Evolutionary conservation across 2,113 vertebrate genomes (phyloP).

Genomic region (Madoqua kirkii): DNA sequence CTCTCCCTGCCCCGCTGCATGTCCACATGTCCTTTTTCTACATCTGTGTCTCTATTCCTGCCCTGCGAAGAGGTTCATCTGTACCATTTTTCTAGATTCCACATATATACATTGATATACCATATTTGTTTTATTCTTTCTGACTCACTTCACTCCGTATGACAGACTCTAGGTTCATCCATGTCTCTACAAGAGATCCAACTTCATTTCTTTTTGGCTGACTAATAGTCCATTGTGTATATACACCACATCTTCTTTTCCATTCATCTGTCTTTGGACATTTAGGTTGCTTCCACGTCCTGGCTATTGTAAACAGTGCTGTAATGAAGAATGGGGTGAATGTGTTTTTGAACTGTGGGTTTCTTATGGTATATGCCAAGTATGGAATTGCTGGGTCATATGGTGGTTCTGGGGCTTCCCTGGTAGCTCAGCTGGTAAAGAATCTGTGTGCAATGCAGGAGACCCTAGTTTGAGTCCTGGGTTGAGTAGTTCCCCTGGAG

Average conservation of each 20-base stretch:
- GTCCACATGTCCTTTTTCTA: not conserved
- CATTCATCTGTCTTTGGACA: not conserved
- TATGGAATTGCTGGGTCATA: not conserved
- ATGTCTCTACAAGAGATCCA: not conserved
- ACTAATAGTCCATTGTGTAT: not conserved
- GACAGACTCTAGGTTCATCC: not conserved
- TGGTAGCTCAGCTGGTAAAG: not conserved
- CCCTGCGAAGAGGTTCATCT: not conserved
- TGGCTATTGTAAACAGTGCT: not conserved
- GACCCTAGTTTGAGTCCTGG: not conserved
- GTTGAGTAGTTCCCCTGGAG: not conserved
- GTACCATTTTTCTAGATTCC: not conserved
- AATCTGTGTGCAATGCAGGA: not conserved
- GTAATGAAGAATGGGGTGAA: not conserved
- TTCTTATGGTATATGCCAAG: not conserved
- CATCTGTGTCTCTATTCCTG: not conserved
- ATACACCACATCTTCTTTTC: not conserved
- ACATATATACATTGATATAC: not conserved
- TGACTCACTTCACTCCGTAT: not conserved
- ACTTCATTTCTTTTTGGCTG: not conserved
- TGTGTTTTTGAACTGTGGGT: not conserved
- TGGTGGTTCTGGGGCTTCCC: not conserved
- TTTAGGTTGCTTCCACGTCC: not conserved
- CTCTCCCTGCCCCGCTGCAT: not conserved
- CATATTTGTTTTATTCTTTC: not conserved